These are phyloP conservation scores for Centropyge bicolor DNA, from an alignment of 2,797 vertebrate genomes.

Conservation along the genomic window DNA sequence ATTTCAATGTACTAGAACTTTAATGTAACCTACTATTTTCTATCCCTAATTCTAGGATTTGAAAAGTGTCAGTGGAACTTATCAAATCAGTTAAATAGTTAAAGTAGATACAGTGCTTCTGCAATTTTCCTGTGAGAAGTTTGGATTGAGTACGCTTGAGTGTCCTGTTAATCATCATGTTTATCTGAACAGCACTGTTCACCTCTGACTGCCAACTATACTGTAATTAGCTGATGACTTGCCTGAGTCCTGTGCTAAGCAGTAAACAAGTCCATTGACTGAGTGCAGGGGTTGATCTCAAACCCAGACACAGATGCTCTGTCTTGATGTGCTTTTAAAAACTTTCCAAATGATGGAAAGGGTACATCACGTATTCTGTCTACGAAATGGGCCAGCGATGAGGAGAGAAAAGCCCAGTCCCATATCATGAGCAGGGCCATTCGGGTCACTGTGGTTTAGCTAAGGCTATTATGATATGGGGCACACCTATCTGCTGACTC, in stretches of 20 bases:
- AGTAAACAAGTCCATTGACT: constrained; percentile 48
- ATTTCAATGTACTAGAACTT: constrained; percentile 4
- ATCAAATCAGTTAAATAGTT: not conserved
- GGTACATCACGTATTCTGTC: not conserved
- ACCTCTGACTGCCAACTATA: constrained; percentile 52
- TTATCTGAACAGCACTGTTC: constrained; percentile 48
- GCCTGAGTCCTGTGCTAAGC: constrained; percentile 47
- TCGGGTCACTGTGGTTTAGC: constrained; percentile 74
- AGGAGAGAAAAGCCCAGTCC: constrained; percentile 41
- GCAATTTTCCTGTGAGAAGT: constrained; percentile 10
- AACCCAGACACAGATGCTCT: constrained; percentile 10
- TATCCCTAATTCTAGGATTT: not conserved
- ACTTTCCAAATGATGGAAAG: not conserved
- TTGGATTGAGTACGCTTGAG: constrained; percentile 12
- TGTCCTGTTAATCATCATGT: constrained; percentile 60
- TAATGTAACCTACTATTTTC: constrained; percentile 1
- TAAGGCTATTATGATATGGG: constrained; percentile 82
- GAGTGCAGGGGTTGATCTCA: constrained; percentile 12
- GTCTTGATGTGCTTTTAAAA: constrained; percentile 7
- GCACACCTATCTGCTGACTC: constrained; percentile 80
- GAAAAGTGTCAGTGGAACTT: not conserved
- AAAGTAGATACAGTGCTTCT: not conserved
- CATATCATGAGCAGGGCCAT: constrained; percentile 55
- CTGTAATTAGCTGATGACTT: constrained; percentile 69
- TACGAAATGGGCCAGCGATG: constrained; percentile 4